phyloP scores from a whole-genome alignment of 2,113 vertebrate genomes.

The Pontoporia blainvillei region DNA sequence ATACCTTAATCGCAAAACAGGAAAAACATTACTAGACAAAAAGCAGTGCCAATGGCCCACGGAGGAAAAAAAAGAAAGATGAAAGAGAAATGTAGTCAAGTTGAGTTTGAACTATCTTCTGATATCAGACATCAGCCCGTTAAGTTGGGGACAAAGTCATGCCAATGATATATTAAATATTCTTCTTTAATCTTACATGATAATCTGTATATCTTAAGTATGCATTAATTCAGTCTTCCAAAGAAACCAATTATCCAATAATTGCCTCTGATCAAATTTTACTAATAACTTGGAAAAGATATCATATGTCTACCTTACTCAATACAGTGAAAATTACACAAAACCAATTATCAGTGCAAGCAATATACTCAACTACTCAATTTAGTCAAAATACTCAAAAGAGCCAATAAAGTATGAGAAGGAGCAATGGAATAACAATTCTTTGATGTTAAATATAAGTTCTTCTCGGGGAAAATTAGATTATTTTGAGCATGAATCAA shows the following conservation, averaged over 20 bases:
- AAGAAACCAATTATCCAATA: neutral
- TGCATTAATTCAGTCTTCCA: neutral
- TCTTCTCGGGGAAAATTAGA: neutral
- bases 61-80: neutral
- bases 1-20: neutral
- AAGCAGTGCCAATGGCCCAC: neutral
- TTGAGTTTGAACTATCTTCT: neutral
- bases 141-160: neutral
- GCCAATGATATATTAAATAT: neutral
- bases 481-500: neutral
- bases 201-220: neutral
- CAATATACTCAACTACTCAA: neutral
- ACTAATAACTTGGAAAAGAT: neutral
- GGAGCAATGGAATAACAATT: neutral
- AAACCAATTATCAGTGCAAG: neutral
- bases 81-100: neutral
- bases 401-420: neutral
- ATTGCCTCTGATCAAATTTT: neutral
- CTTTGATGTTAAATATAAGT: neutral
- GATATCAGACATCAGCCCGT: neutral
- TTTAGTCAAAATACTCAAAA: neutral
- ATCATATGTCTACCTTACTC: neutral
- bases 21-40: neutral
- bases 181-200: neutral
- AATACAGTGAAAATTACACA: neutral